Evolutionary conservation across 2,888 invertebrate genomes (phyloP).

Genomic region (Eupeodes luniger): DNA sequence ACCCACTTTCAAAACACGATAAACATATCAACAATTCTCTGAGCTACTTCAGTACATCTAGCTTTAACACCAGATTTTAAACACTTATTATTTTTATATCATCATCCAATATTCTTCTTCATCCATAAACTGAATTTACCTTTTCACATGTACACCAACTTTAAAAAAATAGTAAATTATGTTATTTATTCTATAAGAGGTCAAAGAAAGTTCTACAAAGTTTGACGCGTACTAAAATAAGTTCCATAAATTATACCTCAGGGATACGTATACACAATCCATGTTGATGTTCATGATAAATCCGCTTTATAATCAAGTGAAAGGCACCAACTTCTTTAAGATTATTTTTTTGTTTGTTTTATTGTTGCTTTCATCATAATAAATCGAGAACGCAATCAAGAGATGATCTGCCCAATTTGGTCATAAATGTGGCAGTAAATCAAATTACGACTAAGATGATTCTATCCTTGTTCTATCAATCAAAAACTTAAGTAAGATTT

Average conservation of each 20-base stretch:
- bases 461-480: slow-evolving; percentile 62
- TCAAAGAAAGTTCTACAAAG: slow-evolving; percentile 67
- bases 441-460: slow-evolving; percentile 39
- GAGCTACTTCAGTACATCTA: too few species aligned
- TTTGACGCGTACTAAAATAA: neutral
- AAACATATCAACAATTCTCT: too few species aligned
- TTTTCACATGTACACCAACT: too few species aligned
- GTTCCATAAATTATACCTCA: slow-evolving; percentile 6
- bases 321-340: slow-evolving; percentile 55
- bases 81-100: too few species aligned
- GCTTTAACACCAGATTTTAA: too few species aligned
- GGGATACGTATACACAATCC: slow-evolving; percentile 8
- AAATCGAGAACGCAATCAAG: slow-evolving; percentile 71
- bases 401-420: slow-evolving; percentile 58
- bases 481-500: slow-evolving; percentile 2
- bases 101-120: too few species aligned
- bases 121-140: too few species aligned
- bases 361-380: slow-evolving; percentile 50
- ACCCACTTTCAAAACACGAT: too few species aligned
- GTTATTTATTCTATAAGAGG: slow-evolving; percentile 21
- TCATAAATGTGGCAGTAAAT: slow-evolving; percentile 66
- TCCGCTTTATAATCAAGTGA: slow-evolving; percentile 72
- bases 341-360: neutral
- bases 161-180: too few species aligned
- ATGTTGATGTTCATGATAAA: slow-evolving; percentile 10